Percentiles rank a stretch among this genome's conserved stretches.
Evolutionary conservation across 2,113 vertebrate species (phyloP).

Genomic region (Erythrolamprus reginae): DNA sequence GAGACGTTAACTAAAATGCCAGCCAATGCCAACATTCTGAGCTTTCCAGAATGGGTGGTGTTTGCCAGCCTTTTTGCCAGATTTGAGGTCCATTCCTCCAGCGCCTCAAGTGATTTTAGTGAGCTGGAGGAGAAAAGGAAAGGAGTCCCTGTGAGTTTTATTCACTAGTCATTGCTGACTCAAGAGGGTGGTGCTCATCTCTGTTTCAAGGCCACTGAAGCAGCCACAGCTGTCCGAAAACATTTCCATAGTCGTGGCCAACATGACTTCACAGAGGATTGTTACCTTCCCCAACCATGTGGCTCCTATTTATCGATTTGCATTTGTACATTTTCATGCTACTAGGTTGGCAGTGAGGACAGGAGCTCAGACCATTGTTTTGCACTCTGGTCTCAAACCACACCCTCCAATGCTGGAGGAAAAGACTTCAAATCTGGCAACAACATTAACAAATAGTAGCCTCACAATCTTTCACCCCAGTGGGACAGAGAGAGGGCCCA

Average conservation of each 20-base stretch:
- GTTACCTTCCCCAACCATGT: not conserved
- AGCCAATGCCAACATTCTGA: not conserved
- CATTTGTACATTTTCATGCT: not conserved
- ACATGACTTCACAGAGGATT: not conserved
- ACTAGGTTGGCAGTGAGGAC: not conserved
- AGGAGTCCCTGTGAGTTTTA: not conserved
- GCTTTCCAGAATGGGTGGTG: not conserved
- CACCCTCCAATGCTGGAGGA: not conserved
- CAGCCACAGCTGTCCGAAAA: not conserved
- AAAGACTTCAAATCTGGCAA: not conserved
- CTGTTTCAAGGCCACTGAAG: not conserved
- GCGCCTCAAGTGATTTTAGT: not conserved
- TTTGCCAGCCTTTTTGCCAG: not conserved
- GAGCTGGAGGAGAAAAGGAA: not conserved
- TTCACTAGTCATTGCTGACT: not conserved
- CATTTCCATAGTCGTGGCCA: not conserved
- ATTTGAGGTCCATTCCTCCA: not conserved
- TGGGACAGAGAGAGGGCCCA: not conserved
- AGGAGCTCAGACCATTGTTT: not conserved
- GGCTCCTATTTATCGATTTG: not conserved
- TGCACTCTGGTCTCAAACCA: fast-evolving
- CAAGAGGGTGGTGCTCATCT: not conserved
- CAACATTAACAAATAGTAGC: not conserved
- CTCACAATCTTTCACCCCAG: not conserved
- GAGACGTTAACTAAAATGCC: not conserved